These are phyloP conservation scores for Craseonycteris thonglongyai DNA, from an alignment of 2,113 vertebrate species.

Conservation along the genomic window DNA sequence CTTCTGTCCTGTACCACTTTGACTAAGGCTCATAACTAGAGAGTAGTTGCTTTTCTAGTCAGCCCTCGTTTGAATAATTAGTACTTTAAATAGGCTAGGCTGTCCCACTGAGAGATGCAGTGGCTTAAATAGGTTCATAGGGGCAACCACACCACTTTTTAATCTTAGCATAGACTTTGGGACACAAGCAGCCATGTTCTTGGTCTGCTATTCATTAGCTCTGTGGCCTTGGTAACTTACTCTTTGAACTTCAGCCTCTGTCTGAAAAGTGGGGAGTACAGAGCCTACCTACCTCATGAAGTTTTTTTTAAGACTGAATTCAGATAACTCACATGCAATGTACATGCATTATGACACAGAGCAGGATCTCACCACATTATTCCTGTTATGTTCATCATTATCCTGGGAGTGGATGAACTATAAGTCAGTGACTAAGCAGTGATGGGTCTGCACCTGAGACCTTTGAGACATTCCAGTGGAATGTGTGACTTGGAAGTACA, in stretches of 20 bases:
- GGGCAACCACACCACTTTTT: no score
- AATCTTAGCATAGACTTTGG: background rate
- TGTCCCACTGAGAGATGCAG: background rate
- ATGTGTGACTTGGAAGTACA: background rate
- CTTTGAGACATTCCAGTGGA: background rate
- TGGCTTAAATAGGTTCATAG: no score
- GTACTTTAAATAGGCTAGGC: background rate
- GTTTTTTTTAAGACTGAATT: background rate
- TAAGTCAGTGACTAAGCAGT: background rate
- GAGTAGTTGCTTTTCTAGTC: background rate
- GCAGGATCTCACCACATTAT: background rate
- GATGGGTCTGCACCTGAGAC: accelerated
- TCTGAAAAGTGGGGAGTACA: background rate
- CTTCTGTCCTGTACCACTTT: background rate
- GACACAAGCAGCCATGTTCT: background rate
- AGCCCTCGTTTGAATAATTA: background rate
- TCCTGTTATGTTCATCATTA: accelerated
- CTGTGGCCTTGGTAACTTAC: background rate
- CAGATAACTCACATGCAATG: background rate
- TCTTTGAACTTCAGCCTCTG: background rate
- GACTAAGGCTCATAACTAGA: background rate
- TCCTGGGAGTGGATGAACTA: accelerated
- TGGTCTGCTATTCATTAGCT: background rate
- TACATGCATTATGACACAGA: background rate
- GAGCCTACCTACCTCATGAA: background rate